phyloP scores from a whole-genome alignment of 2,888 invertebrate species.

The Hemicrepidius hirtus region DNA sequence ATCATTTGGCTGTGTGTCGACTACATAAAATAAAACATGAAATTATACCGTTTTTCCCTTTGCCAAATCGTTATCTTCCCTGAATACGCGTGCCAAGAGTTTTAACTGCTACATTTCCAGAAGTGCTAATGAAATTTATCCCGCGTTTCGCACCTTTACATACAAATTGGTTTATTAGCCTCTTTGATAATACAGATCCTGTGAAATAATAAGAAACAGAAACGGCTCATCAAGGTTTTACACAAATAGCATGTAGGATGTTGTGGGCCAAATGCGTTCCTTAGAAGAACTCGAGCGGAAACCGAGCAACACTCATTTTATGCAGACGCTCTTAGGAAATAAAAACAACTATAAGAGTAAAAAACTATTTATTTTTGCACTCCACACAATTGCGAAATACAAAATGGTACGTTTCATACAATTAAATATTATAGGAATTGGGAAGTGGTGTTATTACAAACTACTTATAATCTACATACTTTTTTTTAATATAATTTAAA shows the following conservation, averaged over 20 bases:
- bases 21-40: conserved; percentile 60
- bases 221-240: conserved; percentile 41
- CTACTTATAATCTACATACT: conserved; percentile 29
- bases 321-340: neutral
- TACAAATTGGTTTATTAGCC: conserved; percentile 67
- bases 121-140: conserved; percentile 67
- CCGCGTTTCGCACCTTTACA: conserved; percentile 65
- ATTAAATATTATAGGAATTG: conserved; percentile 37
- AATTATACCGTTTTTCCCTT: conserved; percentile 58
- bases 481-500: conserved; percentile 9
- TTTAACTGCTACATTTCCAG: conserved; percentile 62
- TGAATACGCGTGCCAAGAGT: conserved; percentile 64
- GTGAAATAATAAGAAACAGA: conserved; percentile 49
- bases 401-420: conserved; percentile 43
- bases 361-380: conserved; percentile 51
- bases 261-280: conserved; percentile 12
- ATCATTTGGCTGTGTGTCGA: conserved; percentile 52
- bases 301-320: neutral
- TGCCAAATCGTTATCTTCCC: conserved; percentile 63
- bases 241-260: conserved; percentile 32
- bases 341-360: conserved; percentile 38
- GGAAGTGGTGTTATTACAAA: conserved; percentile 28
- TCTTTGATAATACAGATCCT: conserved; percentile 60
- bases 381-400: conserved; percentile 41
- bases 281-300: conserved; percentile 22